These are phyloP conservation scores for Cephus sareptanus DNA, from an alignment of 2,888 invertebrate genomes.

Conservation along the genomic window DNA sequence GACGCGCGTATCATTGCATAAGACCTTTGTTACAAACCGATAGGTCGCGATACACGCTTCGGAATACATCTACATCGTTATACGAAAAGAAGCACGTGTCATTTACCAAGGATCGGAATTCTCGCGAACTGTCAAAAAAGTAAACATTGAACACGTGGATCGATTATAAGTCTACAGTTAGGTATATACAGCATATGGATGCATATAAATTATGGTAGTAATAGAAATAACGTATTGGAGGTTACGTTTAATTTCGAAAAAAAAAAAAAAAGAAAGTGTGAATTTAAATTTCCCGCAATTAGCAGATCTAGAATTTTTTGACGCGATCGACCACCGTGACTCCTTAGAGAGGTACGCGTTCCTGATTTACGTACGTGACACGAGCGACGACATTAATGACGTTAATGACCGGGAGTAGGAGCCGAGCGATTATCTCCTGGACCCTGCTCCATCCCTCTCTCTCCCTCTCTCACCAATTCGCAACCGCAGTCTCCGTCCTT, in stretches of 20 bases:
- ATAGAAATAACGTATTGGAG: not conserved
- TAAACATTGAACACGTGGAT: too few species aligned
- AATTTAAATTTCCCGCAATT: not conserved
- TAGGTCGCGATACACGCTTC: too few species aligned
- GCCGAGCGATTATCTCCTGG: conserved; percentile 14
- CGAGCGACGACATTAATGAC: conserved; percentile 39
- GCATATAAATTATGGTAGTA: too few species aligned
- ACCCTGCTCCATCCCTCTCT: conserved; percentile 13
- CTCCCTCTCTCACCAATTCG: conserved; percentile 4
- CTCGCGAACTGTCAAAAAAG: too few species aligned
- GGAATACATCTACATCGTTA: too few species aligned
- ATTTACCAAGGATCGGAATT: too few species aligned
- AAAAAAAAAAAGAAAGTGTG: not conserved
- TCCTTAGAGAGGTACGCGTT: not conserved
- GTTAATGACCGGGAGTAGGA: conserved; percentile 29
- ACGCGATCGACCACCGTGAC: not conserved
- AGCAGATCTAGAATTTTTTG: not conserved
- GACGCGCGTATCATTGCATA: too few species aligned
- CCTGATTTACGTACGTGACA: not conserved
- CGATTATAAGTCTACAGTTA: too few species aligned
- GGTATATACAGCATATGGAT: too few species aligned
- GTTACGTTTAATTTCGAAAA: not conserved
- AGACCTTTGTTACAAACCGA: too few species aligned
- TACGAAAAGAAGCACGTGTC: too few species aligned
- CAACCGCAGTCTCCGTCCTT: not conserved